Conservation (phyloP, 2,888 invertebrate genomes). For the Zhengitettix transpicula region DNA sequence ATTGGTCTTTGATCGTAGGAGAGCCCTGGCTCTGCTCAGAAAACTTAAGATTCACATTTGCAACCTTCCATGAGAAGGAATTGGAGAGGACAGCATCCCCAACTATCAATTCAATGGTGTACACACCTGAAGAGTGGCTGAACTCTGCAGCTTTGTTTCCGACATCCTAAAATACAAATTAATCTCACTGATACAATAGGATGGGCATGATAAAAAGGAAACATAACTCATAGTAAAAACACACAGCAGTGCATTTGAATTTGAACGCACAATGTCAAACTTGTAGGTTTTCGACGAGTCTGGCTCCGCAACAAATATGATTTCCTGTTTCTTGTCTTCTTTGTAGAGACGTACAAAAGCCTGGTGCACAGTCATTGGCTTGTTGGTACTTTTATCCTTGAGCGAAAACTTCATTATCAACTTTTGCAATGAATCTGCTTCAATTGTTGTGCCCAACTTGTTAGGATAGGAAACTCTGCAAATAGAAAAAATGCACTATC, state of each 20-base stretch:
- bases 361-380: conserved; percentile 63
- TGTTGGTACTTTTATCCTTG: conserved; percentile 47
- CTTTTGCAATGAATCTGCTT: conserved; percentile 83
- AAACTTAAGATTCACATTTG: conserved; percentile 60
- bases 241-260: neutral
- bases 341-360: conserved; percentile 70
- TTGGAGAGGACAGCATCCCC: conserved; percentile 85
- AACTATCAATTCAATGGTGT: conserved; percentile 66
- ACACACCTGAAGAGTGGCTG: conserved; percentile 54
- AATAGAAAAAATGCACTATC: conserved; percentile 3
- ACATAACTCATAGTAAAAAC: neutral
- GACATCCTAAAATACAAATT: conserved; percentile 41
- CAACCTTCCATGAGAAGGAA: conserved; percentile 76
- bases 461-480: conserved; percentile 53
- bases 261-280: conserved; percentile 62
- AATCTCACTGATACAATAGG: neutral
- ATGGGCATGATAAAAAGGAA: neutral
- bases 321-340: conserved; percentile 52
- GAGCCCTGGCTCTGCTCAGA: conserved; percentile 28
- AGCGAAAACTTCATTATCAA: conserved; percentile 66
- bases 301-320: conserved; percentile 84
- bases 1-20: conserved; percentile 19
- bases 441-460: conserved; percentile 48
- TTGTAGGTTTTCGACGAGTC: conserved; percentile 65
- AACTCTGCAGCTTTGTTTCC: conserved; percentile 66